Base-by-base conservation (phyloP, 2,888 invertebrate genomes). In the Rhabditophanes sp. region DNA sequence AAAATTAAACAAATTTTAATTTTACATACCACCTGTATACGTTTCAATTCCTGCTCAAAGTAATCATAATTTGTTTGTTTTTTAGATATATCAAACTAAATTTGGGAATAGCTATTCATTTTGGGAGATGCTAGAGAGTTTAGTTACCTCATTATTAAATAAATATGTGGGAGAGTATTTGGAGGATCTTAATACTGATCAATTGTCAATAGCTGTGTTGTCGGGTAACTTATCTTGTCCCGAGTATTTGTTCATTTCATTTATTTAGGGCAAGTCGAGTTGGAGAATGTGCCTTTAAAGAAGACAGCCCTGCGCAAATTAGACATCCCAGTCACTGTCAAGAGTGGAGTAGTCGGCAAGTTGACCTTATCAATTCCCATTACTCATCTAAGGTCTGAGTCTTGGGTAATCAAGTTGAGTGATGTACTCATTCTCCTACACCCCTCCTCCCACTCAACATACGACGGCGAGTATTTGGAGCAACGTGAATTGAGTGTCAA, bases 141-240 rank as follows among this genome's bases (percentile, higher is more conserved):
- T 96, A 55, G 87, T 83, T 53, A 84, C 90, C 52, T 93, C 90
- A 88, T 83, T 96, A 63, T 74, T 96, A 56, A 93, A 96, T 72
- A 90, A 83, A 65, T 96, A 93, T 69, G 75, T 96, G 41, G 93
- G 93, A 52, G 87, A 88, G 71, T 96, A 96, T 72, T 80, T 96
- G 49, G 88, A 90, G 69, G 82, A 90, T 70, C 75, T 96, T 56
- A 93, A 93, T 68, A 87, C 90, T 34, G 84, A 85, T 67, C 93
- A 96, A 71, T 75, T 96, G 48, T 90, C 88, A 56, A 81, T 96
- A 51, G 93, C 87, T 28, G 72, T 96, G 39, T 72, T 93, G 47
- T 85, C 87, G 72, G 93, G 93, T 90, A 15, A 14, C 33, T n/a
- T n/a, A n/a, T n/a, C n/a, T n/a, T n/a, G n/a, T n/a, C n/a, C n/a